Conservation (phyloP, 2,888 invertebrate genomes). For the Sarcophaga carnaria region DNA sequence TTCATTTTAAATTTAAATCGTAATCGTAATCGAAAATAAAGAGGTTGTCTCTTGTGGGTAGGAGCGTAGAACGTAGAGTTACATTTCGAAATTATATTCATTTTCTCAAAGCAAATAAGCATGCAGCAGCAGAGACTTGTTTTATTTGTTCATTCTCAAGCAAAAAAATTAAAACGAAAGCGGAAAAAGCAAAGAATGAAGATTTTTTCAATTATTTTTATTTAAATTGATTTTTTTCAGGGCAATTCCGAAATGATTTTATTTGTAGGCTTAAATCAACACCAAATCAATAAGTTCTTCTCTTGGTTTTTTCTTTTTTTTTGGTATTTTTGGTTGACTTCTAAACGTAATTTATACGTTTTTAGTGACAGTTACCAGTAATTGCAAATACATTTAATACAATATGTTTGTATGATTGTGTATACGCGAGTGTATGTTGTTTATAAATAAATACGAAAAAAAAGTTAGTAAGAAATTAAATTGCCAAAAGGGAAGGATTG, state of each 20-base stretch:
- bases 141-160: not conserved
- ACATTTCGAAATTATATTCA: not conserved
- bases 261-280: not conserved
- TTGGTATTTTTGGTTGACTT: slow-evolving; percentile 4
- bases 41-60: not conserved
- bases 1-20: not conserved
- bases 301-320: too few relatives aligned
- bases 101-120: not conserved
- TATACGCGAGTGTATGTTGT: too few relatives aligned
- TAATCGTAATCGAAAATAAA: not conserved
- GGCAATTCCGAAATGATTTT: slow-evolving; percentile 7
- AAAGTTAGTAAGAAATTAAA: too few relatives aligned
- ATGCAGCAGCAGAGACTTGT: not conserved
- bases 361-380: slow-evolving; percentile 25
- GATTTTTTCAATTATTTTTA: slow-evolving; percentile 19
- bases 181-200: not conserved
- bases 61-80: not conserved
- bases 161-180: too few relatives aligned
- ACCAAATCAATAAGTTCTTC: not conserved
- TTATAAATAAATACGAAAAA: too few relatives aligned
- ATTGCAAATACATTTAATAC: not conserved
- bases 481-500: too few relatives aligned
- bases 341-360: not conserved
- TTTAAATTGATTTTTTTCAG: slow-evolving; percentile 24
- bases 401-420: not conserved